phyloP scores from a whole-genome alignment of 1,140 invertebrate genomes.

The Lasioglossum baleicum region DNA sequence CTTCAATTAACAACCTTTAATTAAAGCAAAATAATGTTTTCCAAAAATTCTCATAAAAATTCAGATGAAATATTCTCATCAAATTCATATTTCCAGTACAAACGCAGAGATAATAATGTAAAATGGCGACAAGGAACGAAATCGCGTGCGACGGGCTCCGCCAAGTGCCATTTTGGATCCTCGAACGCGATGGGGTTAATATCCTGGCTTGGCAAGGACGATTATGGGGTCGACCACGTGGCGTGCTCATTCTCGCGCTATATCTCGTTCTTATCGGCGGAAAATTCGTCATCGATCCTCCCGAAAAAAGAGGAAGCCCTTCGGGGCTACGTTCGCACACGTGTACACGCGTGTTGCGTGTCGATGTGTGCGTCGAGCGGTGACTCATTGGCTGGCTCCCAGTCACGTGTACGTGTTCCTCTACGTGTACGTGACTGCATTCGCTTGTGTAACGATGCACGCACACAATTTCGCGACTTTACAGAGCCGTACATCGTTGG shows the following conservation, averaged over 20 bases:
- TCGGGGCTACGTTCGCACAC: too few species aligned
- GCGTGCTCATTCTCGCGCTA: conserved; percentile 3
- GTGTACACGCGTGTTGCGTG: not conserved
- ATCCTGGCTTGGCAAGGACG: not conserved
- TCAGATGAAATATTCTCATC: too few species aligned
- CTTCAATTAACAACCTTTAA: too few species aligned
- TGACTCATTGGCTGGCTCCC: conserved; percentile 57
- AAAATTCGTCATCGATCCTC: conserved; percentile 38
- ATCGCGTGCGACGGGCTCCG: too few species aligned
- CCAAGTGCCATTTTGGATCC: not conserved
- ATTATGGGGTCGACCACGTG: not conserved
- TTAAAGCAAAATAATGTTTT: too few species aligned
- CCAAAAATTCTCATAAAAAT: too few species aligned
- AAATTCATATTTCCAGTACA: too few species aligned
- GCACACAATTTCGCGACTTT: not conserved
- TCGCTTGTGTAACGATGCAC: conserved; percentile 15
- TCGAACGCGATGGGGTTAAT: conserved; percentile 1
- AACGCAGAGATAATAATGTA: too few species aligned
- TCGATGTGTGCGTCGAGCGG: not conserved
- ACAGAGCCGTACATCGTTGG: conserved; percentile 41
- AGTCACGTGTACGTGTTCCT: conserved; percentile 42
- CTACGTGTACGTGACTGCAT: conserved; percentile 41
- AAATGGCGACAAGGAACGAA: too few species aligned
- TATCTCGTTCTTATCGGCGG: conserved; percentile 18
- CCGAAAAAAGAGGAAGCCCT: conserved; percentile 33